phyloP scores from a whole-genome alignment of 2,113 vertebrate genomes.

The Poeciliopsis retropinna region DNA sequence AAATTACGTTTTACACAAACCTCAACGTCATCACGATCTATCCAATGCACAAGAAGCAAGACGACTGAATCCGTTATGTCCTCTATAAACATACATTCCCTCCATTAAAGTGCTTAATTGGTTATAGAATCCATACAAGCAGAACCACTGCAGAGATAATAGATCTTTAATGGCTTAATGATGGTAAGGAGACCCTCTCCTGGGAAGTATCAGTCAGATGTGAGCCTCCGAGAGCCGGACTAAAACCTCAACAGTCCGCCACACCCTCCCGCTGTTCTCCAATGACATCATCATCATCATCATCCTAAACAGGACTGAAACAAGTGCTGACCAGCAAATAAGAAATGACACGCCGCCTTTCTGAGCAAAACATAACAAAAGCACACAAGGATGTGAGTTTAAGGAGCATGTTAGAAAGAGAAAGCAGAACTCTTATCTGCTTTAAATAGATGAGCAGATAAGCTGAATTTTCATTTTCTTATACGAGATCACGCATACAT shows the following conservation, averaged over 20 bases:
- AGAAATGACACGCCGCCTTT: slow-evolving; percentile 27
- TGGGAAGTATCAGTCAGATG: slow-evolving; percentile 71
- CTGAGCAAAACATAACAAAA: slow-evolving; percentile 23
- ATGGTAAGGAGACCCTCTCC: slow-evolving; percentile 78
- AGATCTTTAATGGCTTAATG: slow-evolving; percentile 79
- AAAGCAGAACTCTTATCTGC: background rate
- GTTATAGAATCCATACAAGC: slow-evolving; percentile 75
- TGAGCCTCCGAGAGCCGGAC: slow-evolving; percentile 67
- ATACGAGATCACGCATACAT: background rate
- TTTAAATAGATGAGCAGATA: background rate
- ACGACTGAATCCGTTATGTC: slow-evolving; percentile 9
- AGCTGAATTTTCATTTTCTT: background rate
- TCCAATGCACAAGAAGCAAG: slow-evolving; percentile 12
- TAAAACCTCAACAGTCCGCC: slow-evolving; percentile 52
- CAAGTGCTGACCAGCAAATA: slow-evolving; percentile 41
- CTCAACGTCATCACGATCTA: slow-evolving; percentile 3
- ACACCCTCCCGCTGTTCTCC: slow-evolving; percentile 53
- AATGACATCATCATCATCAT: slow-evolving; percentile 74
- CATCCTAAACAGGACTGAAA: slow-evolving; percentile 56
- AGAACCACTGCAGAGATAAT: slow-evolving; percentile 75
- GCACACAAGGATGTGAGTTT: background rate
- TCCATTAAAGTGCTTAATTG: slow-evolving; percentile 71
- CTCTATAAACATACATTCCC: slow-evolving; percentile 40
- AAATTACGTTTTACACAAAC: background rate
- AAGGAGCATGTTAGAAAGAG: background rate